Percentiles rank a stretch among this genome's conserved stretches.
Conservation (phyloP, 1,140 invertebrate species). For the Alviniconcha marisindica region DNA sequence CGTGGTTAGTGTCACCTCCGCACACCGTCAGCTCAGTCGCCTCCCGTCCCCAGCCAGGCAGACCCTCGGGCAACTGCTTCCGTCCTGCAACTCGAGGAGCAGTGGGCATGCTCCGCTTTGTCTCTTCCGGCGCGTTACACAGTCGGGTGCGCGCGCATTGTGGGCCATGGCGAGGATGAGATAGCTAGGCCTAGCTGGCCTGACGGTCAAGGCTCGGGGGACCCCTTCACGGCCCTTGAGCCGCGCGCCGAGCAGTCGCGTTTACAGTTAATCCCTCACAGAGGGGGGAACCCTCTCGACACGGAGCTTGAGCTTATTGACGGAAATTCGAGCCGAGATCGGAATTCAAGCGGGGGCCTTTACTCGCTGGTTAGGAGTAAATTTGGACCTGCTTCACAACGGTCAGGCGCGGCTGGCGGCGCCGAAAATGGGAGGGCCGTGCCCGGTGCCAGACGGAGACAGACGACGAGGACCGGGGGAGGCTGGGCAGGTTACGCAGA, state of each 20-base stretch:
- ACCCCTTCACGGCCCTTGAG: no score
- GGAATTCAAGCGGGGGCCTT: not conserved
- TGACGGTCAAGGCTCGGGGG: no score
- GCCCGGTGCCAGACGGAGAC: not conserved
- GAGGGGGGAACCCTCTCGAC: not conserved
- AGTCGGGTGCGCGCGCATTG: no score
- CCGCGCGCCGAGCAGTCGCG: not conserved
- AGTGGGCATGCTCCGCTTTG: no score
- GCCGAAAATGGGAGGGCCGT: not conserved
- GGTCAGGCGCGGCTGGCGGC: not conserved
- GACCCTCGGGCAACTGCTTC: no score
- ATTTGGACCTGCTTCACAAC: slow-evolving; percentile 1
- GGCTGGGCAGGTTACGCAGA: not conserved
- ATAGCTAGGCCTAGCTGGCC: no score
- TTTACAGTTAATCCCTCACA: slow-evolving; percentile 1
- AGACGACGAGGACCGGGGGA: not conserved
- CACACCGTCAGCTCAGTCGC: no score
- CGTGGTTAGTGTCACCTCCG: no score
- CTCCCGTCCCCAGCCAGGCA: no score
- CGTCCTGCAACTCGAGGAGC: no score
- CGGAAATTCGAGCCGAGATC: slow-evolving; percentile 21
- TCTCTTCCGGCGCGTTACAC: no score
- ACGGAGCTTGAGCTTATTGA: not conserved
- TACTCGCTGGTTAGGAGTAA: not conserved
- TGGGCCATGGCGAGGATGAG: no score